A percentile compares a stretch with the other conserved stretches of the same genome.
Conservation (phyloP, 2,888 invertebrate genomes). For the Heliconius aoede region DNA sequence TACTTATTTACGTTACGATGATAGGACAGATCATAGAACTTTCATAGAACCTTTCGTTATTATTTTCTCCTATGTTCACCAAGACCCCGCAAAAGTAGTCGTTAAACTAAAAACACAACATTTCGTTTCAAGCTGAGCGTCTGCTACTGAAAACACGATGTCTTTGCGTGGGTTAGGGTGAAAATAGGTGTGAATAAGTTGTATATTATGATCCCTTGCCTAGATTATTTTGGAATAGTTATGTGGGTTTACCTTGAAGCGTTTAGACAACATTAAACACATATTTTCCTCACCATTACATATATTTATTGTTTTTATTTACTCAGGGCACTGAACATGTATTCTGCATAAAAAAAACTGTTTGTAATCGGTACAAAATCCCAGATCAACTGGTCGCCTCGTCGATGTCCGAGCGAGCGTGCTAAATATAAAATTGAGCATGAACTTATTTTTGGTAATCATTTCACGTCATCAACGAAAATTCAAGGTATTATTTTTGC, state of each 20-base stretch:
- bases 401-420: slow-evolving; percentile 73
- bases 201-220: slow-evolving; percentile 75
- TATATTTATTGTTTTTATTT: slow-evolving; percentile 58
- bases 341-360: slow-evolving; percentile 62
- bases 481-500: slow-evolving; percentile 48
- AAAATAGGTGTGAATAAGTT: slow-evolving; percentile 82
- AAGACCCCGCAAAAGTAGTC: slow-evolving; percentile 71
- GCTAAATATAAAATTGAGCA: slow-evolving; percentile 83
- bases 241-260: slow-evolving; percentile 76
- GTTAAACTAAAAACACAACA: slow-evolving; percentile 80
- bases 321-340: slow-evolving; percentile 58
- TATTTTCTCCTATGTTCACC: slow-evolving; percentile 56
- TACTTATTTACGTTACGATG: slow-evolving; percentile 27
- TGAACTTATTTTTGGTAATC: slow-evolving; percentile 80
- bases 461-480: slow-evolving; percentile 77
- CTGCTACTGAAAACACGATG: slow-evolving; percentile 78
- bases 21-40: slow-evolving; percentile 53
- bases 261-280: slow-evolving; percentile 61
- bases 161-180: slow-evolving; percentile 81
- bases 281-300: slow-evolving; percentile 61
- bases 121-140: slow-evolving; percentile 78
- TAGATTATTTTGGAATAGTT: slow-evolving; percentile 74
- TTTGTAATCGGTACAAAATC: slow-evolving; percentile 78
- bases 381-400: slow-evolving; percentile 77
- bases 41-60: slow-evolving; percentile 51